These are phyloP conservation scores for Micrastur ruficollis DNA, from an alignment of 2,797 vertebrate species.

Conservation along the genomic window DNA sequence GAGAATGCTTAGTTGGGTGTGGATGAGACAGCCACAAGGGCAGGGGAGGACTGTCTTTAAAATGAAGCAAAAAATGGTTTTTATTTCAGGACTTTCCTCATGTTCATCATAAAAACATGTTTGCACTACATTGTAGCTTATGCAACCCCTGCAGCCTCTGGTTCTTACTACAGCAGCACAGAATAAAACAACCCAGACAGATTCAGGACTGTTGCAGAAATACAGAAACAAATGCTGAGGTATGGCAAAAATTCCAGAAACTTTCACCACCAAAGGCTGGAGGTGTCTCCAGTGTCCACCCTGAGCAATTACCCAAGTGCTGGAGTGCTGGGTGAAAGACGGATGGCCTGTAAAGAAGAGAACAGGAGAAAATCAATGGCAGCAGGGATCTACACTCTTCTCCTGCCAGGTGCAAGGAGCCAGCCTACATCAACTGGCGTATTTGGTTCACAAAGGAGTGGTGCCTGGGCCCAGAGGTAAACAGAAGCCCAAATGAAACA, in stretches of 20 bases:
- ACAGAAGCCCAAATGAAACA: background rate
- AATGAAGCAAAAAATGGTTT: background rate
- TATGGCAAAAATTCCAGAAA: background rate
- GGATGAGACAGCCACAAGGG: background rate
- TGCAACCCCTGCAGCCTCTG: background rate
- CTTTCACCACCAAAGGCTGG: background rate
- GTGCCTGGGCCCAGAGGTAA: background rate
- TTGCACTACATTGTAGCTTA: background rate
- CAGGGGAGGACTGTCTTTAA: background rate
- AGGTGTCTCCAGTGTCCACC: background rate
- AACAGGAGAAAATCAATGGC: background rate
- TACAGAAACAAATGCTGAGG: background rate
- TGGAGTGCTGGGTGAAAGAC: background rate
- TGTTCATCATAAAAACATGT: background rate
- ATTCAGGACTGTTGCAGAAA: background rate
- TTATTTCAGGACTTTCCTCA: background rate
- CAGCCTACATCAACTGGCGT: background rate
- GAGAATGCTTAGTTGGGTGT: background rate
- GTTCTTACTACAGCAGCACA: background rate
- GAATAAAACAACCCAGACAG: background rate
- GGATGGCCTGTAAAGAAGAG: background rate
- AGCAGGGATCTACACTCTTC: background rate
- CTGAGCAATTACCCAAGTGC: background rate
- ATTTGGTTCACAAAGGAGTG: background rate
- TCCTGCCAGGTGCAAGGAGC: background rate